phyloP scores from a whole-genome alignment of 2,797 vertebrate genomes.

The Epinephelus coioides region DNA sequence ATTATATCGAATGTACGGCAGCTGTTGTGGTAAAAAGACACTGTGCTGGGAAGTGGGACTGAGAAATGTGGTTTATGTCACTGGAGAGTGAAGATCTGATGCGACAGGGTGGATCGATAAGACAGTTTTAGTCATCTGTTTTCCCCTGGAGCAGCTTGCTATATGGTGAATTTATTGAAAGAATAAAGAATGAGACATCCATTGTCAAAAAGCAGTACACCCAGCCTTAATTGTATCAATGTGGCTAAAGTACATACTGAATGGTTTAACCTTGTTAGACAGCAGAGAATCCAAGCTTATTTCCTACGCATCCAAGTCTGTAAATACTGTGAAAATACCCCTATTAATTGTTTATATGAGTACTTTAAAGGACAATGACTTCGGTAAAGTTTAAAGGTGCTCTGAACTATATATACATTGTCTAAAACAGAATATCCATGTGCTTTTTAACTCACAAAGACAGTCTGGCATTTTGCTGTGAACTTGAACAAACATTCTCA shows the following conservation, averaged over 20 bases:
- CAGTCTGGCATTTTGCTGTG: conserved; percentile 17
- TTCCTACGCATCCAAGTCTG: background rate
- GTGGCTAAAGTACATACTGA: background rate
- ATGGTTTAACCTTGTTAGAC: conserved; percentile 3
- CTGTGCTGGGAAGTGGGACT: conserved; percentile 28
- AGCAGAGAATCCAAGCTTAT: background rate
- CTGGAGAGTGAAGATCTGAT: conserved; percentile 38
- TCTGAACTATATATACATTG: background rate
- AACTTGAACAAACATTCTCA: conserved; percentile 42
- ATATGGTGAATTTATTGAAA: background rate
- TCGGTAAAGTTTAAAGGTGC: background rate
- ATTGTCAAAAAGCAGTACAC: background rate
- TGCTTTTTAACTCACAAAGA: background rate
- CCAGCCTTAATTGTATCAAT: background rate
- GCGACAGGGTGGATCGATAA: conserved; percentile 27
- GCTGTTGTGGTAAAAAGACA: conserved; percentile 11
- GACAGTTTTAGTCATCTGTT: conserved; percentile 11
- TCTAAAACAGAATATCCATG: conserved; percentile 2
- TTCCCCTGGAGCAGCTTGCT: background rate
- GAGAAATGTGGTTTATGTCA: conserved; percentile 44
- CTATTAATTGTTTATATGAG: background rate
- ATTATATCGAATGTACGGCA: conserved; percentile 9
- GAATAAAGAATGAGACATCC: background rate
- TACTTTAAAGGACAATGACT: background rate
- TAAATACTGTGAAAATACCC: background rate